A percentile compares a stretch with the other conserved stretches of the same genome.
Evolutionary conservation across 1,140 invertebrate species (phyloP).

Genomic region (Bombus impatiens): DNA sequence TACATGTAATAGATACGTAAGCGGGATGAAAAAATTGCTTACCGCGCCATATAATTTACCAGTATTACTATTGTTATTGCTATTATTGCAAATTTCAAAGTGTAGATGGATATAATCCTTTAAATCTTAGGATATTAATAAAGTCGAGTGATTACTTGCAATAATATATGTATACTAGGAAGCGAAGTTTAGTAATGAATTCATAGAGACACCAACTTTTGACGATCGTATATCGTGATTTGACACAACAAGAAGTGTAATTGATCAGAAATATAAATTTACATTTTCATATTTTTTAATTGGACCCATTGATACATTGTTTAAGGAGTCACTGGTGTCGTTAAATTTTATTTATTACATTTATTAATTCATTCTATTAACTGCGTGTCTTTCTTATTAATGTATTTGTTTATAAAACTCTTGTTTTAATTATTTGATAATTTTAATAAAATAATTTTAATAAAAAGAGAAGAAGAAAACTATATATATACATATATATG

Average conservation of each 20-base stretch:
- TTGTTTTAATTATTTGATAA: constrained; percentile 5
- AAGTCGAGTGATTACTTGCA: constrained; percentile 46
- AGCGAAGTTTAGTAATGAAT: constrained; percentile 26
- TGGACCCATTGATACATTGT: constrained; percentile 5
- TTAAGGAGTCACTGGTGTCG: not conserved
- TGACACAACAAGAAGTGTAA: constrained; percentile 1
- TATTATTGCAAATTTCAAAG: constrained; percentile 65
- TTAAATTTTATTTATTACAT: constrained; percentile 16
- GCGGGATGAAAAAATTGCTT: constrained; percentile 69
- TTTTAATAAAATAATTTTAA: constrained; percentile 10
- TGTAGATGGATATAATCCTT: constrained; percentile 62
- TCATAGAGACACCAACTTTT: constrained; percentile 46
- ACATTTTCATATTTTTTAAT: constrained; percentile 39
- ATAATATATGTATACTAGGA: constrained; percentile 31
- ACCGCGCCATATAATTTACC: constrained; percentile 80
- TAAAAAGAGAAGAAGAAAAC: not conserved
- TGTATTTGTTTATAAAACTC: not conserved
- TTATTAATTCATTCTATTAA: not conserved
- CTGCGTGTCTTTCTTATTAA: not conserved
- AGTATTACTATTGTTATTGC: constrained; percentile 80
- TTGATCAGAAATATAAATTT: constrained; percentile 10
- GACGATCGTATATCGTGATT: not conserved
- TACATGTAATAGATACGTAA: constrained; percentile 54
- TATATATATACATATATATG: not conserved
- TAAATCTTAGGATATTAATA: constrained; percentile 51